Evolutionary conservation across 1,140 invertebrate genomes (phyloP).

Genomic region (Laupala kohalensis): DNA sequence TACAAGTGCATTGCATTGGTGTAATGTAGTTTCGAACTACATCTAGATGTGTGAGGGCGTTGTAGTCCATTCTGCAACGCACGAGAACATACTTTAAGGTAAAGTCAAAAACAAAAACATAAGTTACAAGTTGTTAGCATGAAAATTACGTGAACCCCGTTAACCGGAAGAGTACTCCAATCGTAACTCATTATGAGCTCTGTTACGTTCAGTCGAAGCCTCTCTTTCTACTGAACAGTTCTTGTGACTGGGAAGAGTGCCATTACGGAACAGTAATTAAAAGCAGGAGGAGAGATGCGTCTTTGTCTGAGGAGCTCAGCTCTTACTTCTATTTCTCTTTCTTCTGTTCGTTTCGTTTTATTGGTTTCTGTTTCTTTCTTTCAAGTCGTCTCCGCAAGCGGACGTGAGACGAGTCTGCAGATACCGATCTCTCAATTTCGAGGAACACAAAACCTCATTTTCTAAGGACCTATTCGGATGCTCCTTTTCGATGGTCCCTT

Average conservation of each 20-base stretch:
- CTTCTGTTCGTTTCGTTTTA: neutral
- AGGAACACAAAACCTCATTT: neutral
- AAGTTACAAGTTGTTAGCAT: too few species aligned
- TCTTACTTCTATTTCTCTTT: neutral
- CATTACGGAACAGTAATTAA: neutral
- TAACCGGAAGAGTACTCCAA: neutral
- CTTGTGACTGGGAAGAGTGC: neutral
- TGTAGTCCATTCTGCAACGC: too few species aligned
- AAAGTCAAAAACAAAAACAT: too few species aligned
- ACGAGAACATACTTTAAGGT: too few species aligned
- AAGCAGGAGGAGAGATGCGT: neutral
- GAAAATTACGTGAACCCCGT: too few species aligned
- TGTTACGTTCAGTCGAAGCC: too few species aligned
- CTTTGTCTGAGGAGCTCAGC: neutral
- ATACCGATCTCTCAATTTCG: neutral
- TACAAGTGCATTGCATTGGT: too few species aligned
- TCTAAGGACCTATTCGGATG: neutral
- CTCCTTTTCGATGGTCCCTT: neutral
- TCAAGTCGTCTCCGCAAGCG: neutral
- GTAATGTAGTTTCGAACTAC: too few species aligned
- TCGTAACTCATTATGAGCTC: too few species aligned
- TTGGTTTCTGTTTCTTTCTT: neutral
- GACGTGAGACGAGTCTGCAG: neutral
- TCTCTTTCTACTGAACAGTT: too few species aligned
- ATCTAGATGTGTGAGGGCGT: too few species aligned